Percentiles rank a stretch among this genome's conserved stretches.
These are phyloP conservation scores for Mechanitis messenoides DNA, from an alignment of 2,888 invertebrate species.

Conservation along the genomic window DNA sequence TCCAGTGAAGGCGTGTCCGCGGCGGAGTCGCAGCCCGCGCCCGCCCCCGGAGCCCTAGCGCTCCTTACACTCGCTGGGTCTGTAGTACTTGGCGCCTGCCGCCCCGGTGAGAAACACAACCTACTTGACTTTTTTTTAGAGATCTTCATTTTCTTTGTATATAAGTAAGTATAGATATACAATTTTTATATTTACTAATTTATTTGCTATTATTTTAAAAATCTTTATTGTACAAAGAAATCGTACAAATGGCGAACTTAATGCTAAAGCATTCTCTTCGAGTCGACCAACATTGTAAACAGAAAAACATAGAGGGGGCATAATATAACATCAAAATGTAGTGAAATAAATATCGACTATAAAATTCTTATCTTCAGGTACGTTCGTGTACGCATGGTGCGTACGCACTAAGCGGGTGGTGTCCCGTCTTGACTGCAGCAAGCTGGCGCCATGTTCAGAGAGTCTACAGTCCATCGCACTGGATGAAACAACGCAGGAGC, in stretches of 20 bases:
- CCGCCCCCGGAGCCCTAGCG: constrained; percentile 74
- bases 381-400: constrained; percentile 93
- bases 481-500: constrained; percentile 88
- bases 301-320: too few species aligned
- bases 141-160: background rate
- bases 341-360: too few species aligned
- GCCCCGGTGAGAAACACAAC: constrained; percentile 78
- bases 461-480: constrained; percentile 93
- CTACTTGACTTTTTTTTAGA: background rate
- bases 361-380: constrained; percentile 69
- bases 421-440: constrained; percentile 92
- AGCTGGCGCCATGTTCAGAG: constrained; percentile 93
- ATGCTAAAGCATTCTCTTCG: too few species aligned
- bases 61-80: constrained; percentile 81
- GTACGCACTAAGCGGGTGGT: constrained; percentile 79
- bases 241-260: too few species aligned
- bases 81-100: constrained; percentile 86
- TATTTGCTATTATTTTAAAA: too few species aligned
- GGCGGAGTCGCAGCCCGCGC: constrained; percentile 80
- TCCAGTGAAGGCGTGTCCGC: constrained; percentile 82
- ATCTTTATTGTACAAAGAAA: too few species aligned
- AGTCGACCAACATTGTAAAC: too few species aligned
- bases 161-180: background rate
- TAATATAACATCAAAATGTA: too few species aligned
- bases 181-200: too few species aligned